These are phyloP conservation scores for Sminthopsis crassicaudata DNA, from an alignment of 2,113 vertebrate genomes.

Conservation along the genomic window DNA sequence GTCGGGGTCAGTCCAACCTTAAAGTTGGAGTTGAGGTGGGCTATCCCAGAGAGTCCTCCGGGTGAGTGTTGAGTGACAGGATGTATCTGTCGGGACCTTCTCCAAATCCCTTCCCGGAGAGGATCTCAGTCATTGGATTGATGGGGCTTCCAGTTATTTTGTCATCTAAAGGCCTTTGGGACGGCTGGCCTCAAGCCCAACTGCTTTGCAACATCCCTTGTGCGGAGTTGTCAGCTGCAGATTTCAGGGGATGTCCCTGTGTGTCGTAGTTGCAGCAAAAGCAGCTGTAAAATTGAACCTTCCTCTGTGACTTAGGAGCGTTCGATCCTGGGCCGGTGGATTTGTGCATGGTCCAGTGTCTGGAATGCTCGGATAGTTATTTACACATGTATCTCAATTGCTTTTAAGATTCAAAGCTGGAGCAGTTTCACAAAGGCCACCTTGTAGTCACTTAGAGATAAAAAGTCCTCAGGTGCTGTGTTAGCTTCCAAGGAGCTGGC, in stretches of 20 bases:
- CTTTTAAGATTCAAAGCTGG: not conserved
- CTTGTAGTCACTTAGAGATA: not conserved
- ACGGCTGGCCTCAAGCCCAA: not conserved
- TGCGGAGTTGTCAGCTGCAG: not conserved
- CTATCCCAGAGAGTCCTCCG: not conserved
- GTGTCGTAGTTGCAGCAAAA: not conserved
- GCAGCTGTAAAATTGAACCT: not conserved
- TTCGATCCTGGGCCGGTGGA: not conserved
- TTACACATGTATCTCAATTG: not conserved
- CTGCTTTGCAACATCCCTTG: not conserved
- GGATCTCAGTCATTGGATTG: not conserved
- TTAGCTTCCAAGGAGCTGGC: constrained; percentile 19
- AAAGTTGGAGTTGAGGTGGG: not conserved
- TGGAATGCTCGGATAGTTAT: not conserved
- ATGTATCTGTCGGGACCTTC: not conserved
- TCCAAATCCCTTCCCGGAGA: not conserved
- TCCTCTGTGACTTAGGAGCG: not conserved
- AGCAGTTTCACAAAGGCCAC: not conserved
- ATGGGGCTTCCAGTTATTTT: not conserved
- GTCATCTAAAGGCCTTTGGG: not conserved
- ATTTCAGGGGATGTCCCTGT: not conserved
- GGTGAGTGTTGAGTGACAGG: not conserved
- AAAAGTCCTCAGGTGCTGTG: not conserved
- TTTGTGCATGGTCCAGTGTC: not conserved
- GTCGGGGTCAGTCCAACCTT: not conserved